Evolutionary conservation across 2,888 invertebrate species (phyloP), one percentile per base, ranked within the genome.

Genomic region (Caenorhabditis virilis): DNA sequence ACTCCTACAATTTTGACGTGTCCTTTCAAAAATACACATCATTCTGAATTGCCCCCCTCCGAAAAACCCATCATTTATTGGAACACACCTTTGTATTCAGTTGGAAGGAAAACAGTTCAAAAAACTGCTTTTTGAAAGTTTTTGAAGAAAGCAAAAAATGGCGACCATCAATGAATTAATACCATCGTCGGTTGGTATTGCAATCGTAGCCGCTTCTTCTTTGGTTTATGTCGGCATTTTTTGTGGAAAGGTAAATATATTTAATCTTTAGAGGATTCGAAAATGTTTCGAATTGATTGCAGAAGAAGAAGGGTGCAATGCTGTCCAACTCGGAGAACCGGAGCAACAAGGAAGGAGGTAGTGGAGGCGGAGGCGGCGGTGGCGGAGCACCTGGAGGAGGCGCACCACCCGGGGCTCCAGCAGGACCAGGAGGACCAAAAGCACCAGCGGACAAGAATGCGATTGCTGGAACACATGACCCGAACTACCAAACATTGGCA

Each of bases 401-500:
- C 5, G 30, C 18, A 25, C 23, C 23, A 13, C 20, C 16, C 13
- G 43, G 6, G 2, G 43, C 15, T 9, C 25, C 25, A 43, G 43
- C 43, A 43, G 43, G 25, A 27, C 16, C 45, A 3, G 27, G 27
- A 27, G 47, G 20, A 20, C 47, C 47, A 18, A 47, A 47, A 23
- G 51, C 51, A n/a, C 52, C 52, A 11, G 26, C 43, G n/a, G 36
- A 33, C 33, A 18, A 54, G 30, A 41, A 39, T 11, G 33, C 38
- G 30, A 33, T 46, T 30, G 61, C 61, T 1, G 46, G 33, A 18
- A 52, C 61, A 2, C 22, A 51, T 22, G 61, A 61, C 48, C 61
- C 61, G 6, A 61, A 61, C 22, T 61, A 61, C 20, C 61, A 61
- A 27, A 61, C 61, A 27, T 23, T 61, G 35, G 61, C 61, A 1